Evolutionary conservation across 2,113 vertebrate genomes (phyloP), one percentile per base, ranked within the genome.

Genomic region (Numida meleagris): DNA sequence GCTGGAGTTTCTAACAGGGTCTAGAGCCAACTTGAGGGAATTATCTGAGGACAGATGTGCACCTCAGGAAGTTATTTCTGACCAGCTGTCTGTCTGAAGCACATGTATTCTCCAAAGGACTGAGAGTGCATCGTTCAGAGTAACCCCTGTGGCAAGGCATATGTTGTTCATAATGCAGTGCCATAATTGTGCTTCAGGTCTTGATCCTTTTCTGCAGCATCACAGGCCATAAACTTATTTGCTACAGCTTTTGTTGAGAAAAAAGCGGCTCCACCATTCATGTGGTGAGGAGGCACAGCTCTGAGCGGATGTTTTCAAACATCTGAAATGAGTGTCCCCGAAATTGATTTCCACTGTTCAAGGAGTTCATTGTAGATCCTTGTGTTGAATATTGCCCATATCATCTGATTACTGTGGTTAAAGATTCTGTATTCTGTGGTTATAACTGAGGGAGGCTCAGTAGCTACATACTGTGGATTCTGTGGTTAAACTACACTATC

Each of bases 401-500:
- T 61, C 61, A 50, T 59, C 73, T 86, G 89, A 51, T 78, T 40
- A 46, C 48, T 95, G 89, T 83, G 95, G 91, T 96, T 95, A 94
- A 94, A 88, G 61, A 63, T 51, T 89, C 89, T 90, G 77, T 63
- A 89, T 94, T 96, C 90, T 96, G 95, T 89, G 95, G 94, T 95
- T 93, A 45, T 89, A 88, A 96, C 82, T 95, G 43, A 88, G 88
- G 61, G 50, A 91, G 93, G 82, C 77, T 92, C 86, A 42, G 40
- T 33, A 74, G 96, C 85, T 82, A 89, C 73, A 33, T 86, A 67
- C 85, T 94, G 93, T 96, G 96, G 95, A 97, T 96, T 97, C 89
- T 96, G 97, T 96, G 97, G 97, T 97, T 97, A 95, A 40, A 51
- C 91, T 85, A 72, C 14, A 2, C 55, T 92, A 65, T 96, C 91